Percentiles rank a stretch among this genome's conserved stretches.
phyloP scores from a whole-genome alignment of 2,113 vertebrate genomes.

The Lepus americanus region DNA sequence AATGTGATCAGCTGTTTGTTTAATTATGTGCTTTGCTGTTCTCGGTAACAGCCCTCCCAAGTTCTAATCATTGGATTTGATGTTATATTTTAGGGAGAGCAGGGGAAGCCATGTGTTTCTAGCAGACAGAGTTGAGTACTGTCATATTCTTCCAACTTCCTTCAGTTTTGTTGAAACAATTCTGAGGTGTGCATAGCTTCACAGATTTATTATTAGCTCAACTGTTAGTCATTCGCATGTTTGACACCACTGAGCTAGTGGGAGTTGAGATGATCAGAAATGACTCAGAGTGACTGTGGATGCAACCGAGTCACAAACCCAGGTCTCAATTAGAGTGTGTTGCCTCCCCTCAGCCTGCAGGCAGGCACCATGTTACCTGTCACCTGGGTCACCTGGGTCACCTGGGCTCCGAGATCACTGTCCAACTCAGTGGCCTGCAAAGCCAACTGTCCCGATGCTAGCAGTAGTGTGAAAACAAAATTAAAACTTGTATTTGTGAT shows the following conservation, averaged over 20 bases:
- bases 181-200: not conserved
- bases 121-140: not conserved
- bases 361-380: rapidly evolving
- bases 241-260: not conserved
- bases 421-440: not conserved
- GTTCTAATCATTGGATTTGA: not conserved
- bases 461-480: not conserved
- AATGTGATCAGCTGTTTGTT: not conserved
- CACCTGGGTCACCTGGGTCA: not conserved
- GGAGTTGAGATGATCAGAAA: not conserved
- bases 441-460: not conserved
- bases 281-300: conserved; percentile 43
- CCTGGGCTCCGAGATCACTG: not conserved
- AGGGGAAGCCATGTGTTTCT: not conserved
- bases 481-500: not conserved
- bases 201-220: conserved; percentile 57
- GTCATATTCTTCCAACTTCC: not conserved
- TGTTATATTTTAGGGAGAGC: not conserved
- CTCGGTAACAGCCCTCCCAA: rapidly evolving
- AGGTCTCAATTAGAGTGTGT: not conserved
- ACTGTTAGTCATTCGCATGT: not conserved
- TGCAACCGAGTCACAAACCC: not conserved
- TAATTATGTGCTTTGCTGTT: not conserved
- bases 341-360: not conserved
- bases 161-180: conserved; percentile 30